Conservation (phyloP, 2,888 invertebrate genomes). For the Ochlodes sylvanus region DNA sequence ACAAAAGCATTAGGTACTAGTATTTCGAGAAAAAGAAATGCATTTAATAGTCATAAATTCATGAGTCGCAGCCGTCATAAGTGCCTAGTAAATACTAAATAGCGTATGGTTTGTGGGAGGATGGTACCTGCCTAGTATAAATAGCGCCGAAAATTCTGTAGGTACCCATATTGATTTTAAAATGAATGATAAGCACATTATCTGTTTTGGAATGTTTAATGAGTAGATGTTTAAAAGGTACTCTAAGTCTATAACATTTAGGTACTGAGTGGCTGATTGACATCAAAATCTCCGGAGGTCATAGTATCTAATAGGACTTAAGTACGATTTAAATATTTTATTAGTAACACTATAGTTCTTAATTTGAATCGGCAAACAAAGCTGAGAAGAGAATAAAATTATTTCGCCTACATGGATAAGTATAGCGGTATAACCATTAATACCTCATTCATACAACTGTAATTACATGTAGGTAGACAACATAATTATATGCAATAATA, state of each 20-base stretch:
- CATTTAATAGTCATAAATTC: conserved; percentile 53
- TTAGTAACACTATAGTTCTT: conserved; percentile 18
- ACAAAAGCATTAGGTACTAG: conserved; percentile 71
- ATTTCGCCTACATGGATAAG: not conserved
- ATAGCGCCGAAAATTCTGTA: not conserved
- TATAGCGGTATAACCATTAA: not conserved
- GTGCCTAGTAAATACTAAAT: conserved; percentile 7
- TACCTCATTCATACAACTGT: conserved; percentile 10
- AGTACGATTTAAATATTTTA: conserved; percentile 16
- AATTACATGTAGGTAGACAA: conserved; percentile 1
- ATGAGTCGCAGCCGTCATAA: conserved; percentile 18
- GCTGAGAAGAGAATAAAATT: conserved; percentile 3
- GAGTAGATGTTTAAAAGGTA: conserved; percentile 16
- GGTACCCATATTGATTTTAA: conserved; percentile 4
- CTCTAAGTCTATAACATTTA: not conserved
- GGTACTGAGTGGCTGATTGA: not conserved
- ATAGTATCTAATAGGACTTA: conserved; percentile 7
- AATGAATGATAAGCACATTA: conserved; percentile 22
- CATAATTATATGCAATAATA: not conserved
- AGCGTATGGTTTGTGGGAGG: not conserved
- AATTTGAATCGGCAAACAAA: conserved; percentile 18
- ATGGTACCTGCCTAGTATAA: no score
- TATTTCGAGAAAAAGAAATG: conserved; percentile 70
- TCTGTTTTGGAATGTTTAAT: conserved; percentile 30
- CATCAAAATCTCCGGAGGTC: not conserved